Evolutionary conservation across 2,888 invertebrate species (phyloP).

Genomic region (Drosophila picticornis): DNA sequence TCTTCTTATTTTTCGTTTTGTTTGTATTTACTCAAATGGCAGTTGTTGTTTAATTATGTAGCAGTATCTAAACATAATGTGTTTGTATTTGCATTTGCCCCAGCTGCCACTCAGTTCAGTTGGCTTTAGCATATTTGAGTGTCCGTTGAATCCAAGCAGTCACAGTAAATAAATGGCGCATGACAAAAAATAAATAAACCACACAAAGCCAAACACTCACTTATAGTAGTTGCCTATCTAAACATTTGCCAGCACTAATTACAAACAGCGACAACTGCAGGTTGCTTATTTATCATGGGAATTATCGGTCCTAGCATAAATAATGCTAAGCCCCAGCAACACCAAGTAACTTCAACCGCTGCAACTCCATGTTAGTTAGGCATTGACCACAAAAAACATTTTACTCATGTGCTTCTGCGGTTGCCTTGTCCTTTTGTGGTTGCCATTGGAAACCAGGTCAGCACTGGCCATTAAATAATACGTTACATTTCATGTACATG

Average conservation of each 20-base stretch:
- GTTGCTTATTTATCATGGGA: slow-evolving; percentile 66
- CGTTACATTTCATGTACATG: slow-evolving; percentile 7
- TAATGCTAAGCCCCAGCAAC: slow-evolving; percentile 47
- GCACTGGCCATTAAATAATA: slow-evolving; percentile 45
- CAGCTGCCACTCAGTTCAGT: slow-evolving; percentile 17
- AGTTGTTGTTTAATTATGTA: slow-evolving; percentile 68
- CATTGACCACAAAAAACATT: slow-evolving; percentile 62
- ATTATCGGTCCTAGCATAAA: slow-evolving; percentile 64
- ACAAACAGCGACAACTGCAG: slow-evolving; percentile 48
- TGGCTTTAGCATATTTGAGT: slow-evolving; percentile 59
- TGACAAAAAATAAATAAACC: slow-evolving; percentile 65
- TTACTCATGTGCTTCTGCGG: slow-evolving; percentile 55
- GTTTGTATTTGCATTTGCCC: slow-evolving; percentile 43
- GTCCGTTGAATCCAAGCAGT: slow-evolving; percentile 45
- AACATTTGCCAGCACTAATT: slow-evolving; percentile 68
- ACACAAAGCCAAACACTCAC: slow-evolving; percentile 15
- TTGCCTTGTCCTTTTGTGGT: slow-evolving; percentile 55
- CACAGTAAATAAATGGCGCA: slow-evolving; percentile 65
- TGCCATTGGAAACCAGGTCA: slow-evolving; percentile 39
- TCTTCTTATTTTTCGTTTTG: slow-evolving; percentile 18
- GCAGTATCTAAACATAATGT: slow-evolving; percentile 67
- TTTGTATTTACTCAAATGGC: slow-evolving; percentile 54
- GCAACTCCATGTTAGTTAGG: slow-evolving; percentile 9
- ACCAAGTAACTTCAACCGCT: slow-evolving; percentile 17
- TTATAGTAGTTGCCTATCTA: slow-evolving; percentile 35